phyloP scores from a whole-genome alignment of 2,113 vertebrate species.

The Solea senegalensis region DNA sequence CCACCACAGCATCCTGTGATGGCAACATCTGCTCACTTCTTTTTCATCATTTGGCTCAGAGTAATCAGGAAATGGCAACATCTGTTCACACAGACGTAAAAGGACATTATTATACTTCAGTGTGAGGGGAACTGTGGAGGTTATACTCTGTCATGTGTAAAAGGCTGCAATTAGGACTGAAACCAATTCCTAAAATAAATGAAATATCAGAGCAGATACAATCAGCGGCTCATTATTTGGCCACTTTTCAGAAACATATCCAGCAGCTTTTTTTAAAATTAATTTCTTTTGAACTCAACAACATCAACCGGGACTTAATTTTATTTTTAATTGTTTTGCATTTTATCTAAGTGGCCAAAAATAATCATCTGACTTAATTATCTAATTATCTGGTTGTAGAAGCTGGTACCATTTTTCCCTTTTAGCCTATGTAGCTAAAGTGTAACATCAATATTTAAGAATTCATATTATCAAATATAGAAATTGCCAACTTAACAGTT shows the following conservation, averaged over 20 bases:
- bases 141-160: constrained; percentile 1
- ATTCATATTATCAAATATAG: background rate
- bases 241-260: no score
- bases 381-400: background rate
- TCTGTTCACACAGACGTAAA: constrained; percentile 49
- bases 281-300: no score
- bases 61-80: constrained; percentile 25
- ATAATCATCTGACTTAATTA: no score
- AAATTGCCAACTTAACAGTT: background rate
- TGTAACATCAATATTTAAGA: background rate
- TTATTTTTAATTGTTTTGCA: no score
- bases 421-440: background rate
- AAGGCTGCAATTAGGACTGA: background rate
- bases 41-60: constrained; percentile 26
- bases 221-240: background rate
- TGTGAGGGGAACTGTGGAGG: background rate
- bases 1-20: constrained; percentile 5
- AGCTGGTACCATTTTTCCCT: background rate
- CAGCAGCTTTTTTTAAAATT: no score
- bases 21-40: constrained; percentile 43
- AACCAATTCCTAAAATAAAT: background rate
- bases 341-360: no score
- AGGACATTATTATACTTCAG: constrained; percentile 15
- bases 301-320: background rate
- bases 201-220: background rate